Evolutionary conservation across 2,888 invertebrate species (phyloP).

Genomic region (Zygothrica quintamaculata): DNA sequence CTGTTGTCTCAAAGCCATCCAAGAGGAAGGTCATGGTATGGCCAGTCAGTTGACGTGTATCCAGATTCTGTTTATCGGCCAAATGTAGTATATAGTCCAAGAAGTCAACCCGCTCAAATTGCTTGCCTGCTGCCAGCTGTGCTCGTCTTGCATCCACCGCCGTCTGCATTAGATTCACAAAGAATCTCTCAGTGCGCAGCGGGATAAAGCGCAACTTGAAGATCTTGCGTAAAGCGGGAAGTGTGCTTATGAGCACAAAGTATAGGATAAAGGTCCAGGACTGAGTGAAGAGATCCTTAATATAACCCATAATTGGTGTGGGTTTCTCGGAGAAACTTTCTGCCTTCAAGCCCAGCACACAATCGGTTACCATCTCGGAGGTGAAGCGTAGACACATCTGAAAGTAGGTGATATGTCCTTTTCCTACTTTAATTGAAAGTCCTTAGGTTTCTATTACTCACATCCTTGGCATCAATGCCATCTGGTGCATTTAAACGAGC

Average conservation of each 20-base stretch:
- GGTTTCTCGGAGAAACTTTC: constrained; percentile 82
- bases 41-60: constrained; percentile 62
- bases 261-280: constrained; percentile 54
- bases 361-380: constrained; percentile 84
- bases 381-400: constrained; percentile 83
- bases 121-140: constrained; percentile 36
- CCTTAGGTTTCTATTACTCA: constrained; percentile 40
- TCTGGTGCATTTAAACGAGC: constrained; percentile 63
- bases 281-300: constrained; percentile 75
- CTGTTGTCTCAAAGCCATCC: constrained; percentile 84
- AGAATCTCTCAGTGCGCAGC: constrained; percentile 87
- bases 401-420: background rate
- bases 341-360: constrained; percentile 85
- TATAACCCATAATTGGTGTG: constrained; percentile 76
- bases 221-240: constrained; percentile 67
- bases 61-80: constrained; percentile 71
- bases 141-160: constrained; percentile 70
- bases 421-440: background rate
- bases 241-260: constrained; percentile 59
- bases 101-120: constrained; percentile 79
- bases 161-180: constrained; percentile 67
- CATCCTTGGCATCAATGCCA: constrained; percentile 84
- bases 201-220: constrained; percentile 70
- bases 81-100: constrained; percentile 81
- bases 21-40: constrained; percentile 82